Base-by-base conservation (phyloP, 1,140 invertebrate species). In the Halesus radiatus region DNA sequence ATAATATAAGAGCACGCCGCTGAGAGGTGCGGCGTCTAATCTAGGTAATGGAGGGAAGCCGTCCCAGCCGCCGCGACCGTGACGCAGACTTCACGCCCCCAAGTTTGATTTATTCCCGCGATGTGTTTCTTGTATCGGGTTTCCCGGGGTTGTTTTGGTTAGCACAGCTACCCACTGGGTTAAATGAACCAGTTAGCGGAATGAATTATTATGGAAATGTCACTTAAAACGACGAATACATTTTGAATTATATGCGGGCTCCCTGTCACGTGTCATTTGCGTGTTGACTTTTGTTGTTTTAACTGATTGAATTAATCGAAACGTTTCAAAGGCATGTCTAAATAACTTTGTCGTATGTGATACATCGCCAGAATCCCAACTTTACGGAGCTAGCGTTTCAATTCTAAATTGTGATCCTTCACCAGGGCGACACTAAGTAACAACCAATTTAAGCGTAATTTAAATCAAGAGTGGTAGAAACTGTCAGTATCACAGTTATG, bases 101-200 rank as follows among this genome's bases (percentile, higher is more conserved):
- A 45, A 45, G 45, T 80, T 77, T 83, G 81, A 83, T 83, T 83
- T 83, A 83, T 83, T 66, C 58, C 18, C 22, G 58, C 75, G 37
- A 73, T 80, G 45, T 80, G 81, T 74, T 60, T 22, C 32, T 37
- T 70, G 81, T 77, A 80, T 80, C 76, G 60, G 29, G 45, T 82
- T 82, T 60, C 81, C 20, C 32, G 37, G 37, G 37, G 37, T 45
- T 45, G 37, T 45, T 45, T 45, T 45, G 10, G 37, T 45, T 13
- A 45, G n/a, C 29, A 52, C 74, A 82, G 78, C 68, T 76, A 80
- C 73, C 73, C 78, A 78, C 64, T 32, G 18, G 53, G 80, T 82
- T 80, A 82, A 82, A 82, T 75, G 78, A 82, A 78, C 62, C 66
- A 56, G 20, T 76, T 58, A 73, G 32, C 50, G 22, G 56, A 26